Conservation (phyloP, 2,888 invertebrate genomes). For the Apotomis turbidana region DNA sequence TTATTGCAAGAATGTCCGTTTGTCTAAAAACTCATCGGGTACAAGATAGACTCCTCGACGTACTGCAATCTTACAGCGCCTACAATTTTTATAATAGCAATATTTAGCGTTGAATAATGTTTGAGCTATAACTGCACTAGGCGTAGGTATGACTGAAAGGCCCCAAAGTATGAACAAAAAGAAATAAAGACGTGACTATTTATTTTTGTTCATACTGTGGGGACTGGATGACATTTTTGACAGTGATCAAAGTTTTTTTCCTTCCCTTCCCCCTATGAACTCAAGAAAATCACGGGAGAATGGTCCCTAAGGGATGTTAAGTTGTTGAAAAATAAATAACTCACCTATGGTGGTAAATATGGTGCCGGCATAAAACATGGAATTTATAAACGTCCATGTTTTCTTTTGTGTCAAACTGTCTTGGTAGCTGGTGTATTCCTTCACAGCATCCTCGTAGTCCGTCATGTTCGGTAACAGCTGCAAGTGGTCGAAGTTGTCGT, state of each 20-base stretch:
- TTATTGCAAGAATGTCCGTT: no score
- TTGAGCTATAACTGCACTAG: conserved; percentile 13
- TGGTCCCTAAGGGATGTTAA: no score
- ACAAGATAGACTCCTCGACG: no score
- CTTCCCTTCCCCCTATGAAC: no score
- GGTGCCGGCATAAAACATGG: conserved; percentile 94
- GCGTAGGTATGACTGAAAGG: no score
- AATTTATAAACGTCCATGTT: conserved; percentile 93
- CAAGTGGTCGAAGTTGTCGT: conserved; percentile 54
- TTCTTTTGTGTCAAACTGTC: conserved; percentile 76
- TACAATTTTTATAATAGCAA: neutral
- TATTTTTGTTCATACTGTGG: no score
- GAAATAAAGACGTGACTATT: no score
- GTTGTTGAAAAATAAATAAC: conserved; percentile 48
- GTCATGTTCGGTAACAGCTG: conserved; percentile 47
- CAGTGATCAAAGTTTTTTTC: no score
- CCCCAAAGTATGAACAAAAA: no score
- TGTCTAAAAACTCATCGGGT: no score
- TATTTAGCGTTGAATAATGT: neutral
- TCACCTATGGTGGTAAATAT: conserved; percentile 95
- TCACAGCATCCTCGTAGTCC: conserved; percentile 81
- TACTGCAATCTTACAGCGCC: neutral
- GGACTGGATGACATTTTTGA: no score
- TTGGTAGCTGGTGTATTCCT: conserved; percentile 69
- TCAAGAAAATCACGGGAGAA: no score